Evolutionary conservation across 2,113 vertebrate species (phyloP), one percentile per base, ranked within the genome.

Genomic region (Pao palembangensis): DNA sequence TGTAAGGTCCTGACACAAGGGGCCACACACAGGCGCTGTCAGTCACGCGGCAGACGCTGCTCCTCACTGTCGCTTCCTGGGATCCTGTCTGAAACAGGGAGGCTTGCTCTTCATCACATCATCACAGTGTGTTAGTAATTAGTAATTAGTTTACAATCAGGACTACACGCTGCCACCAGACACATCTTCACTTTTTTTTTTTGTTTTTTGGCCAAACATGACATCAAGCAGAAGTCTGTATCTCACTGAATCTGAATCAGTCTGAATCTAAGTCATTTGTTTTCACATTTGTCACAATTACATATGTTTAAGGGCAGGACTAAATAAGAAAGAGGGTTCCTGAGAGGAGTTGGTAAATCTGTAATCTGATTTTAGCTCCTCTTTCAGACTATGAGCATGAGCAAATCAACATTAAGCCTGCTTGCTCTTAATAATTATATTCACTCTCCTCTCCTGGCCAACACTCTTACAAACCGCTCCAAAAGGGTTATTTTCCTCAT

Each of bases 301-400:
- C 34, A 12, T 38, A 12, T 77, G 76, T 76, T 74, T 73, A 65
- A 70, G 64, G 0, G 1, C 66, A 55, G 57, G 64, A 51, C 64
- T 76, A 73, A 78, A 78, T 65, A 83, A 84, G 81, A 72, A 62
- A 80, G 78, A 52, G 57, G 63, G 65, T 70, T 55, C 38, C 70
- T 23, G 57, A 61, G 49, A 61, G 54, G 44, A 68, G 62, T 58
- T 17, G 18, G 5, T 58, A 42, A 78, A 80, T 81, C 61, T 81
- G 67, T 64, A 74, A 57, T 57, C 54, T 60, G 54, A 51, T 72
- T 71, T 69, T 46, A 47, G 61, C 4, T 58, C 19, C 14, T 67
- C 6, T 77, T 60, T 75, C 55, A 58, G 73, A 64, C 58, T 38
- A 12, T 12, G 34, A 66, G 42, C 52, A n/a, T 42, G 56, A 79